These are phyloP conservation scores for Encarsia formosa DNA, from an alignment of 2,888 invertebrate genomes.

Conservation along the genomic window DNA sequence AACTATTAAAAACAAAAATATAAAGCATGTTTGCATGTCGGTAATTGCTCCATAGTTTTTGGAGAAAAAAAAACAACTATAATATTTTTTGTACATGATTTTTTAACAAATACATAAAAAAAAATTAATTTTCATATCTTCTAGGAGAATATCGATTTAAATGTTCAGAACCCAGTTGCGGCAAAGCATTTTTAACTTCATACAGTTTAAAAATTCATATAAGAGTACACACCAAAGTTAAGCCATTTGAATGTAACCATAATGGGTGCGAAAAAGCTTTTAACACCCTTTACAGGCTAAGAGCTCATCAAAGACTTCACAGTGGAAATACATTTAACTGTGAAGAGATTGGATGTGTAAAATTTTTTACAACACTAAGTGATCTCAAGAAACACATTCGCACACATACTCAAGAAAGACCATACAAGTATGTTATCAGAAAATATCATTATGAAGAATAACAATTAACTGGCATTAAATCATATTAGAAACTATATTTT, in stretches of 20 bases:
- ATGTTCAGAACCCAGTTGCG: slow-evolving; percentile 81
- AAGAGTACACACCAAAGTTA: slow-evolving; percentile 86
- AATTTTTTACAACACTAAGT: slow-evolving; percentile 90
- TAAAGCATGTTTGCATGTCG: too few relatives aligned
- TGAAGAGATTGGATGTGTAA: slow-evolving; percentile 73
- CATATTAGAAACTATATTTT: neutral
- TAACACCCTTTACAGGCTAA: slow-evolving; percentile 86
- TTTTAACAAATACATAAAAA: neutral
- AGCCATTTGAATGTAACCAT: slow-evolving; percentile 84
- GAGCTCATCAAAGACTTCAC: slow-evolving; percentile 88
- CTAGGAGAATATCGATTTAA: slow-evolving; percentile 91
- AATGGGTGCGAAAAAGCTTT: slow-evolving; percentile 86
- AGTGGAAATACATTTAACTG: slow-evolving; percentile 95
- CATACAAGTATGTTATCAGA: slow-evolving; percentile 67
- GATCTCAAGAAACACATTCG: slow-evolving; percentile 91
- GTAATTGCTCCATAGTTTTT: too few relatives aligned
- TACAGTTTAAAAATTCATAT: slow-evolving; percentile 94
- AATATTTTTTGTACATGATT: slow-evolving; percentile 4
- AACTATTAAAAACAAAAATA: too few relatives aligned
- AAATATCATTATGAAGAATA: slow-evolving; percentile 14
- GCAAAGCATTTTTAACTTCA: slow-evolving; percentile 90
- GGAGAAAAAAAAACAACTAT: neutral
- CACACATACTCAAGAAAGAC: slow-evolving; percentile 87
- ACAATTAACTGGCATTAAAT: too few relatives aligned
- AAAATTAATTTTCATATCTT: slow-evolving; percentile 35